These are phyloP conservation scores for Parauchenoglanis punctatus DNA, from an alignment of 2,797 vertebrate genomes.

Conservation along the genomic window DNA sequence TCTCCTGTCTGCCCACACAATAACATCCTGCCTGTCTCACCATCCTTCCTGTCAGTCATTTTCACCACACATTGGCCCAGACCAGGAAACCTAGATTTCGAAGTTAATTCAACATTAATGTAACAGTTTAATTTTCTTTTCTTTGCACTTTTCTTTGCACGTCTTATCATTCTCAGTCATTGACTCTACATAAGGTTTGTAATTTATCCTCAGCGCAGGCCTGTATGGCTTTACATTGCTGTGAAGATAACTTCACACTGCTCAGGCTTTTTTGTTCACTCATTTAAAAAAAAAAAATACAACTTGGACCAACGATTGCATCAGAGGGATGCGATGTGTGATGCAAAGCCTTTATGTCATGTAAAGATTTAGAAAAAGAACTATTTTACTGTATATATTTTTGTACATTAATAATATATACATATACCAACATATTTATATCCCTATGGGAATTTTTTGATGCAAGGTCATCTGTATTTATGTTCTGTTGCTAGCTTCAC, in stretches of 20 bases:
- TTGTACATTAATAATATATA: constrained; percentile 61
- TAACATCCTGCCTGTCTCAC: constrained; percentile 24
- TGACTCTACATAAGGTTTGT: neutral
- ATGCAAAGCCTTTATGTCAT: constrained; percentile 40
- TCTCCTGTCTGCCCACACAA: neutral
- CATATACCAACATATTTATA: constrained; percentile 54
- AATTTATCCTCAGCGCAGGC: neutral
- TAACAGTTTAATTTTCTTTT: neutral
- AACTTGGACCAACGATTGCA: constrained; percentile 48
- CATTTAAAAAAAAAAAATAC: neutral
- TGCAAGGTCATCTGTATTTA: constrained; percentile 60
- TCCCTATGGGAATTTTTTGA: constrained; percentile 70
- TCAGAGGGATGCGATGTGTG: constrained; percentile 20
- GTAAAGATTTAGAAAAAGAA: constrained; percentile 39
- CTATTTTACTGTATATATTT: constrained; percentile 67
- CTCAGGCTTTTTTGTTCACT: constrained; percentile 1
- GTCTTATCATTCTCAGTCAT: neutral
- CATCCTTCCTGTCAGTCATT: constrained; percentile 29
- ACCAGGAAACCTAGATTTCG: neutral
- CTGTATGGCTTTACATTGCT: neutral
- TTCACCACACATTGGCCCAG: neutral
- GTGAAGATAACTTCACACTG: neutral
- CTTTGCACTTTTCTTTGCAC: constrained; percentile 9
- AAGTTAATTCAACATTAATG: neutral
- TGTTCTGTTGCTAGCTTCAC: constrained; percentile 30